Base-by-base conservation (phyloP, 2,113 vertebrate species). In the Pseudorectes ferrugineus region DNA sequence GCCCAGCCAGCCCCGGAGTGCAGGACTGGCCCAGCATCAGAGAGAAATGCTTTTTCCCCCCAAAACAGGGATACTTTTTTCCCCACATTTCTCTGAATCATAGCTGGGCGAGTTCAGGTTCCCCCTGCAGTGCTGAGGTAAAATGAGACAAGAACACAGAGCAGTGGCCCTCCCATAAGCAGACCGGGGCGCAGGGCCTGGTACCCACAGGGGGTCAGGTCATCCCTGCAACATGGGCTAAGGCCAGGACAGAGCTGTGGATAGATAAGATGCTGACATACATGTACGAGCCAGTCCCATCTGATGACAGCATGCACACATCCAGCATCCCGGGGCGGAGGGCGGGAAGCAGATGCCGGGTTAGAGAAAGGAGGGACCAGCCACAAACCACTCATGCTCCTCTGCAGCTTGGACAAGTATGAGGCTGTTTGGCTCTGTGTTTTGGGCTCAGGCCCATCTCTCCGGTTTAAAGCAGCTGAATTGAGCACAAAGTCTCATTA, bases 11-110 rank as follows among this genome's bases (percentile, higher is more conserved):
- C 4, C 28, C 22, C 0, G 0, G 38, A 46, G 40, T 15, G 26
- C 35, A 54, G 63, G 35, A 72, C 5, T 67, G 13, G 20, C 62
- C 52, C 54, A 48, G 42, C 35, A 59, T 45, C 25, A 7, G 8
- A 25, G 35, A 87, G 24, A 89, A 89, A 91, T 12, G 12, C 12
- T 61, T 81, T 51, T 49, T 0, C 3, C 8, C 17, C 28, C 3
- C 2, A 15, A 51, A 88, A 58, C 0, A 0, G 4, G 29, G 28
- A 45, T 54, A 1, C 9, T 14, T 80, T 35, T 42, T 33, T 1
- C 2, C 4, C 18, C 11, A 2, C 12, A 14, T 51, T 93, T 77
- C 42, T 65, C 55, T 36, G 18, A 80, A 62, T 51, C 10, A 5
- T 55, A 74, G 46, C 28, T 14, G 3, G 46, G 15, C 7, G 35